Conservation (phyloP, 2,797 vertebrate species). For the Centropyge bicolor region DNA sequence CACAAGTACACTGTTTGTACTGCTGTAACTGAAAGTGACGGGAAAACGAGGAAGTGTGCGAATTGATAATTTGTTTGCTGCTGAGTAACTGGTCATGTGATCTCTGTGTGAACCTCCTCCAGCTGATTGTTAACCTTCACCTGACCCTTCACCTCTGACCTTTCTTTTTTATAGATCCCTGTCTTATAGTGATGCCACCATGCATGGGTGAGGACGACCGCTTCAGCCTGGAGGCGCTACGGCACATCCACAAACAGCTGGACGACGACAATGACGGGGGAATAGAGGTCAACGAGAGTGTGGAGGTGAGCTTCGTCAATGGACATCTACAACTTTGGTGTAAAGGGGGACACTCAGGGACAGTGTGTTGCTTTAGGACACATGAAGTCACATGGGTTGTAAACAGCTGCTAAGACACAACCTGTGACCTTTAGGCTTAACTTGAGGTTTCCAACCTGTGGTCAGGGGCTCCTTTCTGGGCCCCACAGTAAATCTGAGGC, state of each 20-base stretch:
- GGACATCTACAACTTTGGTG: no score
- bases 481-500: background rate
- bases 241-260: conserved; percentile 98
- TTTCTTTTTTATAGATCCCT: conserved; percentile 86
- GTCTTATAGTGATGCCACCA: conserved; percentile 90
- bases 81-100: background rate
- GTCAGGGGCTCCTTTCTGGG: no score
- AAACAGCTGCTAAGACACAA: background rate
- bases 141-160: conserved; percentile 9
- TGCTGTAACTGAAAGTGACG: background rate
- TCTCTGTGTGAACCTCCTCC: background rate
- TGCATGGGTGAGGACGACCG: conserved; percentile 95
- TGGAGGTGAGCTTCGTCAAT: conserved; percentile 88
- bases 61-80: background rate
- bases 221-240: conserved; percentile 95
- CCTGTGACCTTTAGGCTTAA: background rate
- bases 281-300: conserved; percentile 98
- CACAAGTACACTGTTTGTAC: no score
- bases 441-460: background rate
- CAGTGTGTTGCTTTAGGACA: background rate
- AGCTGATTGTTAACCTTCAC: background rate
- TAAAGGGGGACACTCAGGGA: background rate
- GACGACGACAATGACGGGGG: conserved; percentile 99
- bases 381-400: background rate
- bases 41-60: background rate